A percentile compares a stretch with the other conserved stretches of the same genome.
phyloP scores from a whole-genome alignment of 2,888 invertebrate genomes.

The Ecliptopera silaceata region DNA sequence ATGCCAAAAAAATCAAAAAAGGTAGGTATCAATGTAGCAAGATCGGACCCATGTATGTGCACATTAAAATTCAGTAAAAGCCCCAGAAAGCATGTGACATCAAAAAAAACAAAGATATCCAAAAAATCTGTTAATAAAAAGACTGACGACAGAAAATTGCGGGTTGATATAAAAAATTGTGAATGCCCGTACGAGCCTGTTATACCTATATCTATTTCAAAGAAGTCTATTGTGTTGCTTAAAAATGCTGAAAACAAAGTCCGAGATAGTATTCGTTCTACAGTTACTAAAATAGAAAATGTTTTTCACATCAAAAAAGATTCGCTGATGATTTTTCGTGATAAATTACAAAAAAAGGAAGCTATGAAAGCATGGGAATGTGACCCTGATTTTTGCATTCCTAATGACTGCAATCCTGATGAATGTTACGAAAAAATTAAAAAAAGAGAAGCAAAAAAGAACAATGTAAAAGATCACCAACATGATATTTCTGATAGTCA shows the following conservation, averaged over 20 bases:
- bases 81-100: slow-evolving; percentile 11
- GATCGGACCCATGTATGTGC: slow-evolving; percentile 53
- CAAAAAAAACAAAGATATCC: slow-evolving; percentile 13
- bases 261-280: slow-evolving; percentile 31
- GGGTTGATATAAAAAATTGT: slow-evolving; percentile 27
- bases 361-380: slow-evolving; percentile 35
- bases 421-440: slow-evolving; percentile 33
- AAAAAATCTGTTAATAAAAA: slow-evolving; percentile 7
- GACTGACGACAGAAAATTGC: slow-evolving; percentile 29
- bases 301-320: slow-evolving; percentile 49
- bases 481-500: background rate
- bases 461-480: slow-evolving; percentile 1
- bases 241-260: slow-evolving; percentile 36
- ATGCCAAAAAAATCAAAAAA: background rate
- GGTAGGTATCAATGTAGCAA: slow-evolving; percentile 35
- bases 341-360: slow-evolving; percentile 44
- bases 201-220: slow-evolving; percentile 17
- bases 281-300: slow-evolving; percentile 31
- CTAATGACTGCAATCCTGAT: slow-evolving; percentile 25
- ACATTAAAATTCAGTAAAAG: slow-evolving; percentile 37
- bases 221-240: slow-evolving; percentile 33
- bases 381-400: slow-evolving; percentile 32
- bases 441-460: slow-evolving; percentile 9
- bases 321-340: slow-evolving; percentile 48
- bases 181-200: slow-evolving; percentile 28